These are phyloP conservation scores for Theretra japonica DNA, from an alignment of 2,888 invertebrate genomes.

Conservation along the genomic window DNA sequence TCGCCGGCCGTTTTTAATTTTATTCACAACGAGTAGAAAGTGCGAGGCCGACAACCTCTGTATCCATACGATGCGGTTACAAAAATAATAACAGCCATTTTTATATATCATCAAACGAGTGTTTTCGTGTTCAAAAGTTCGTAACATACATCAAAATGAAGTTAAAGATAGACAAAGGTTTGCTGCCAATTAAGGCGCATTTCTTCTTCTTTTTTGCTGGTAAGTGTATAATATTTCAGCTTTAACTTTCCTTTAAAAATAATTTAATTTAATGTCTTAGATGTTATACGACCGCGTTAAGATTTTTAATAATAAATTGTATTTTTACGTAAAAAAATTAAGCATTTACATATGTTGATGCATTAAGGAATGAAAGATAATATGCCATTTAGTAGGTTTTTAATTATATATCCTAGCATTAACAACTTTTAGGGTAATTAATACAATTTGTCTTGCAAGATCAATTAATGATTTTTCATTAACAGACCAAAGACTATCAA, in stretches of 20 bases:
- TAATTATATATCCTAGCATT: too few species aligned
- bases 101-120: background rate
- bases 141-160: slow-evolving; percentile 63
- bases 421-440: too few species aligned
- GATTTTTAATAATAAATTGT: too few species aligned
- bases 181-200: slow-evolving; percentile 93
- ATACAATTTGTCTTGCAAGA: too few species aligned
- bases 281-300: background rate
- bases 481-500: too few species aligned
- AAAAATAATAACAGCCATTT: background rate
- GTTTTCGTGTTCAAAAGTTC: slow-evolving; percentile 17
- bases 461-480: too few species aligned
- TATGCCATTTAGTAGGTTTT: too few species aligned
- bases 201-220: slow-evolving; percentile 95
- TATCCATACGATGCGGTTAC: background rate
- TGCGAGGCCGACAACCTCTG: slow-evolving; percentile 5
- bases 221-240: slow-evolving; percentile 70
- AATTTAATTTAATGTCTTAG: background rate
- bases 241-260: slow-evolving; percentile 10
- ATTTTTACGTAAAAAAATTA: too few species aligned
- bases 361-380: too few species aligned
- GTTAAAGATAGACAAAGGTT: slow-evolving; percentile 86
- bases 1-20: slow-evolving; percentile 1
- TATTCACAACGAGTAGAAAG: slow-evolving; percentile 32
- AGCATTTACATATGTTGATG: too few species aligned